Conservation (phyloP, 2,113 vertebrate species). For the Perca schrenkii region DNA sequence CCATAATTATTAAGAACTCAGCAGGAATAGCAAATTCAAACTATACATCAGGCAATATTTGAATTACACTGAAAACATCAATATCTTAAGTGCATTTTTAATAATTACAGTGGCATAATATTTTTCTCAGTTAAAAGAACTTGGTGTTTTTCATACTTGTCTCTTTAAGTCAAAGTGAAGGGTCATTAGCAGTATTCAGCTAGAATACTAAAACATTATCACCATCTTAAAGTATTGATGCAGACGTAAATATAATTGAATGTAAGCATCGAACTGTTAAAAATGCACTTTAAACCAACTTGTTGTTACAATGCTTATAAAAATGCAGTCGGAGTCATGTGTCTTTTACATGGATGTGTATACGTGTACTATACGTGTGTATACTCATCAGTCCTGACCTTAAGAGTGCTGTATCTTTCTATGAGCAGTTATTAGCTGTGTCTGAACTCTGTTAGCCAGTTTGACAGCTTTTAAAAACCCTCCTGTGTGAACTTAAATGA, state of each 20-base stretch:
- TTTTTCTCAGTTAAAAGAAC: background rate
- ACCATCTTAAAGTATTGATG: background rate
- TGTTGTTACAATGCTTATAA: background rate
- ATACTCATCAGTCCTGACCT: conserved; percentile 17
- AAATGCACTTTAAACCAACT: background rate
- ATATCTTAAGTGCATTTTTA: background rate
- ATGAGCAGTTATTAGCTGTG: background rate
- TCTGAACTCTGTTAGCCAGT: conserved; percentile 1
- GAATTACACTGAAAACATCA: background rate
- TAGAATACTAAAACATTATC: background rate
- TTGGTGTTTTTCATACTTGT: background rate
- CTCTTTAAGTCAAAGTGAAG: background rate
- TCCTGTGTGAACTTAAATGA: background rate
- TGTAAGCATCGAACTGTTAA: background rate
- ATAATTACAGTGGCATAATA: background rate
- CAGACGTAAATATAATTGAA: background rate
- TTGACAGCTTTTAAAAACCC: background rate
- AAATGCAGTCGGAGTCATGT: conserved; percentile 11
- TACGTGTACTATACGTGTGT: no score
- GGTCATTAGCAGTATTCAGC: background rate
- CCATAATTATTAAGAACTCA: conserved; percentile 9
- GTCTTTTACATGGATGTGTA: background rate
- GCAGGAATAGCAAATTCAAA: conserved; percentile 9
- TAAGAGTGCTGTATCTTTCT: conserved; percentile 3
- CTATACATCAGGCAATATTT: background rate